A percentile compares a stretch with the other conserved stretches of the same genome.
phyloP scores from a whole-genome alignment of 2,888 invertebrate genomes.

The Heliothis peltigera region DNA sequence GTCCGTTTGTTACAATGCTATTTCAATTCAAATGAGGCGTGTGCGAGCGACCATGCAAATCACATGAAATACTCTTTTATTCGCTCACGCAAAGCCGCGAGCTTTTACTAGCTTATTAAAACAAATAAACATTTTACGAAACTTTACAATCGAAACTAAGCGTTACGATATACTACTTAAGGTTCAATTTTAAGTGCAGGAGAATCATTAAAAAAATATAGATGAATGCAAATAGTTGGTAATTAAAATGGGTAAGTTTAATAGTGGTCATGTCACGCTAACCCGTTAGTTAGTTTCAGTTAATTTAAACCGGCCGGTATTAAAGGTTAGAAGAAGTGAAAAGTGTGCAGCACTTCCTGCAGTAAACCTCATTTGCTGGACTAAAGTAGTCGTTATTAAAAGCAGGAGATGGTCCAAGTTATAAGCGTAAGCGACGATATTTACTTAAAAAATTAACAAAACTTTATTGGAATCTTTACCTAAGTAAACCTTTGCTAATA shows the following conservation, averaged over 20 bases:
- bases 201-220: constrained; percentile 13
- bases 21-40: constrained; percentile 54
- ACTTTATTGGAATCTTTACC: not conserved
- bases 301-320: constrained; percentile 25
- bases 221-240: constrained; percentile 25
- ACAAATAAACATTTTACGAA: constrained; percentile 38
- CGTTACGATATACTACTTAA: accelerated
- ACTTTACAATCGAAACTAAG: not conserved
- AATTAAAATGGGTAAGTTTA: constrained; percentile 34
- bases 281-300: constrained; percentile 23
- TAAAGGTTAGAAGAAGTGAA: constrained; percentile 16
- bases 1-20: constrained; percentile 29
- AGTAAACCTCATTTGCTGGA: constrained; percentile 17
- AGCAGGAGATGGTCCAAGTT: not conserved
- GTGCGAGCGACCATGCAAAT: constrained; percentile 24
- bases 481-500: not conserved
- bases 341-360: not conserved
- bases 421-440: not conserved
- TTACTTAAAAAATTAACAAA: too few species aligned
- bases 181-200: constrained; percentile 12
- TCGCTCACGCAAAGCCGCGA: constrained; percentile 43
- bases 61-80: constrained; percentile 51
- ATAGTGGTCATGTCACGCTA: constrained; percentile 39
- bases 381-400: constrained; percentile 19
- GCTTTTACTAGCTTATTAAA: constrained; percentile 53